Evolutionary conservation across 2,888 invertebrate species (phyloP), one percentile per base, ranked within the genome.

Genomic region (Teleiodes luculella): DNA sequence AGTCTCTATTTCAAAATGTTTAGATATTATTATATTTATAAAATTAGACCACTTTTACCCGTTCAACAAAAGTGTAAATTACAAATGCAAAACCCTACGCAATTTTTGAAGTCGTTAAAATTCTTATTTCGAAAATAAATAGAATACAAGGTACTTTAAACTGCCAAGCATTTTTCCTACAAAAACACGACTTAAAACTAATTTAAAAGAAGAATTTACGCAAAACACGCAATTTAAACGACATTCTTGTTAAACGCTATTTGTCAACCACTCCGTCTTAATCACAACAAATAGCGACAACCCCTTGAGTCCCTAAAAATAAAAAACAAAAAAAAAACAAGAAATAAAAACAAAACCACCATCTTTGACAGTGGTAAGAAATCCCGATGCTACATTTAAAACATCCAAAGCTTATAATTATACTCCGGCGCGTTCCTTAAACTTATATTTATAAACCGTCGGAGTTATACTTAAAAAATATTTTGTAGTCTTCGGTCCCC

Each of bases 331-430:
- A 35, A 28, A 41, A 48, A 52, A 50, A 54, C 49, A 35, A 20
- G 41, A 48, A 52, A 50, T 52, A 63, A 72, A 70, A 63, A 62
- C 58, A 66, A 69, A 67, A 66, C 65, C 57, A 59, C 65, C 65
- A 66, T 61, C 61, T 62, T 60, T 59, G 58, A 65, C 58, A 58
- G 60, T 43, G 54, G 60, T 58, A 64, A 65, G 55, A 56, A 53
- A 53, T 56, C 52, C 48, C 52, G 45, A 33, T 53, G 55, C 64
- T 65, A 62, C 72, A 70, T 77, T 79, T 77, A 76, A 77, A 68
- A 72, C 72, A 61, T 67, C 59, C 69, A 65, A 68, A 72, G 67
- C 68, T 64, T 78, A 74, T 80, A 79, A 81, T 80, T 80, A 80
- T 69, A 66, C 59, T 58, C 24, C 20, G 43, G 55, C 57, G 63